Evolutionary conservation across 2,113 vertebrate species (phyloP), one percentile per base, ranked within the genome.

Genomic region (Podarcis raffonei): DNA sequence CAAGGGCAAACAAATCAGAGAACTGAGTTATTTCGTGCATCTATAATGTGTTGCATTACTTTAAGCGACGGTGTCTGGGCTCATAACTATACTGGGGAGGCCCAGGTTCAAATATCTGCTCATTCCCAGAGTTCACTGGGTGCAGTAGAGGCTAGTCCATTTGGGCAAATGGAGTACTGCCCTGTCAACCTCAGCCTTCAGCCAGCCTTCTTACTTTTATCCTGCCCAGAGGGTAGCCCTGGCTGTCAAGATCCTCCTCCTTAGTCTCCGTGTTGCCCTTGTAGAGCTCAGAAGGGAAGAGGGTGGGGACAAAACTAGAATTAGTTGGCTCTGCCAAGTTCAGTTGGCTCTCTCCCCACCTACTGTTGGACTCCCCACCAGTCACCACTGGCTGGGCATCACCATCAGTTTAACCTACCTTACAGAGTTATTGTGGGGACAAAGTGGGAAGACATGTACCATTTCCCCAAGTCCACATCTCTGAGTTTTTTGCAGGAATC

Each of bases 1-100:
- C 83, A 90, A 85, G 59, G 83, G 42, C 39, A 92, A 90, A 74
- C 90, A 6, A 62, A 57, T 79, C 13, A 4, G 0, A 42, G 79
- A 32, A 27, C 35, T 88, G 83, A 15, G 85, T 77, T 84, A 81
- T 35, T 1, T 66, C 78, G 30, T 12, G 27, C 86, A 90, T 74
- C 37, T 85, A 57, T 42, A 62, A 86, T 3, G 69, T 42, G 22
- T 1, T 37, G 35, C 32, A 25, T n/a, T 30, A 16, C 13, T 75
- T 27, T 69, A 12, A 15, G 39, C n/a, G 15, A 32, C 5, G 2
- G 30, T n/a, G 13, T 72, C n/a, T 72, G 71, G 30, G 32, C n/a
- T 32, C 4, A n/a, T 11, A 72, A n/a, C 13, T 72, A 13, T 13
- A 32, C 6, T 32, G n/a, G n/a, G 25, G n/a, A 72, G n/a, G 32